Base-by-base conservation (phyloP, 1,140 invertebrate genomes). In the Leptinotarsa defecta region DNA sequence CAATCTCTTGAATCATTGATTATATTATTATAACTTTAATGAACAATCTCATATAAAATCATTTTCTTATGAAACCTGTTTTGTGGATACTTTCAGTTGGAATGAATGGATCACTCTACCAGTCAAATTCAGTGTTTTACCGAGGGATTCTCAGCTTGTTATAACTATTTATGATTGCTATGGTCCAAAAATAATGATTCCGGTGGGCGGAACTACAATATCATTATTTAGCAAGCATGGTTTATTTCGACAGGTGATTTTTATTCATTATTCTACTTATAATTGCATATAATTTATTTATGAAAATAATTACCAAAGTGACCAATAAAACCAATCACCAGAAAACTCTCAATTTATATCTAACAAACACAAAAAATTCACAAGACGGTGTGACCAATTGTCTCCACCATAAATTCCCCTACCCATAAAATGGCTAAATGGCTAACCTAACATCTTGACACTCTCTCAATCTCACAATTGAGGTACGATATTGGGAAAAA, bases 51-150 rank as follows among this genome's bases (percentile, higher is more conserved):
- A 43, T 43, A 43, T 43, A 43, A 43, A 43, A 43, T 43, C 1
- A 43, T 3, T 11, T 43, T 43, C 34, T 43, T 11, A 43, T 43
- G 8, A 11, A 43, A 67, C 6, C 64, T 67, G 24, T 69, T 15
- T 19, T 48, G 19, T 69, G 19, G 61, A 17, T n/a, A 62, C n/a
- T 57, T 77, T 72, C 79, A 96, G 95, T 85, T 99, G 98, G 98
- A 98, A 99, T 87, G 97, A 99, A 87, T 99, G 98, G 97, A 88
- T 99, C 8, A 93, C 91, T 4, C 86, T 99, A 73, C 98, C 98
- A 2, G 88, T 99, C 13, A 92, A 93, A 82, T 98, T 94, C 86
- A 94, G 93, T 84, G 97, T 99, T 85, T 86, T 99, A 43, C 97
- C 97, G 3, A 87, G 95, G 68, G 94, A 95, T 86, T 93, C 98